Conservation (phyloP, 2,797 vertebrate species). For the Dendrocincla fuliginosa region DNA sequence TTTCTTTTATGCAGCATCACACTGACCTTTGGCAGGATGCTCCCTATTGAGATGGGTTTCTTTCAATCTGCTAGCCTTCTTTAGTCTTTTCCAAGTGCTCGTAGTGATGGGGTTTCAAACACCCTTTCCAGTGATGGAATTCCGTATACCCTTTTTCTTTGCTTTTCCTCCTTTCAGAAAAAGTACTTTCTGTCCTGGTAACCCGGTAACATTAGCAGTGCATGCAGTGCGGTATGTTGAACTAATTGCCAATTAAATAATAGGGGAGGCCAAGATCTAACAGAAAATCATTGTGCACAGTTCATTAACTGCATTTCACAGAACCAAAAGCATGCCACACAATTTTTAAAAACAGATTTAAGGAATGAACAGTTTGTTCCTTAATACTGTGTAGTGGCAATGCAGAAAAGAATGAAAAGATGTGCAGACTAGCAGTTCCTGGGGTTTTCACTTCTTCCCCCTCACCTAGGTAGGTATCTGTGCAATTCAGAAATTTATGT, state of each 20-base stretch:
- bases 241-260: constrained; percentile 62
- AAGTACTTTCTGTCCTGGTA: constrained; percentile 14
- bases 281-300: constrained; percentile 33
- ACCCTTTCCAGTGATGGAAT: constrained; percentile 20
- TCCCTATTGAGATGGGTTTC: background rate
- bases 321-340: background rate
- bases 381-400: background rate
- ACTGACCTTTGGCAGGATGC: constrained; percentile 19
- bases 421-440: background rate
- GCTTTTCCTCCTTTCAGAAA: constrained; percentile 16
- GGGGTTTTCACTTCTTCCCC: background rate
- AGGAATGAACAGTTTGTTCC: constrained; percentile 6
- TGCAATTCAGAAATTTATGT: background rate
- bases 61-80: background rate
- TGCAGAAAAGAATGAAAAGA: background rate
- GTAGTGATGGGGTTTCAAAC: background rate
- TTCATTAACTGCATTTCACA: constrained; percentile 57
- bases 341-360: background rate
- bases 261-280: constrained; percentile 32
- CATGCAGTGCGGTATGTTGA: background rate
- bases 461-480: background rate
- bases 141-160: constrained; percentile 4
- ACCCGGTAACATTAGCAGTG: constrained; percentile 7
- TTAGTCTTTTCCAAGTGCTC: background rate
- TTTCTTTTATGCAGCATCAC: background rate